phyloP scores from a whole-genome alignment of 1,140 invertebrate species.

The Drosophila nannoptera region DNA sequence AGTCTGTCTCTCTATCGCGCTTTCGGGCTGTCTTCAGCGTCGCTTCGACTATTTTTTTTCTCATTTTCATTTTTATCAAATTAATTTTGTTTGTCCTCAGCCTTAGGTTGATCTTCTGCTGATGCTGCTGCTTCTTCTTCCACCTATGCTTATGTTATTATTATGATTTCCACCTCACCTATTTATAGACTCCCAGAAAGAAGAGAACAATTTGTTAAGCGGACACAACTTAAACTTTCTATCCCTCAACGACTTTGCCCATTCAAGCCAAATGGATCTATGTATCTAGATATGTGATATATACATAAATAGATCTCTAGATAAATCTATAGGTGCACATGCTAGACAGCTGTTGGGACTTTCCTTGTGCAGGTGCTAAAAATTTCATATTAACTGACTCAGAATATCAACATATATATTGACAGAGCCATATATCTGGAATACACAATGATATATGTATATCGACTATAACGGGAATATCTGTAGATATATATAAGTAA shows the following conservation, averaged over 20 bases:
- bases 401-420: background rate
- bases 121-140: background rate
- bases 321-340: slow-evolving; percentile 39
- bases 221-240: slow-evolving; percentile 36
- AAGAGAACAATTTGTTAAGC: slow-evolving; percentile 41
- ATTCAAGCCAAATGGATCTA: slow-evolving; percentile 8
- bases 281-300: background rate
- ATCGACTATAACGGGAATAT: no score
- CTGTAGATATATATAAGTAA: no score
- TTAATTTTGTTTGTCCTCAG: slow-evolving; percentile 56
- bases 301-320: background rate
- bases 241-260: background rate
- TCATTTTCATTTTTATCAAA: slow-evolving; percentile 48
- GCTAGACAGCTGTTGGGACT: slow-evolving; percentile 44
- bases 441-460: no score
- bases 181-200: slow-evolving; percentile 52
- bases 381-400: background rate
- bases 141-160: background rate
- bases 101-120: slow-evolving; percentile 40
- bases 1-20: slow-evolving; percentile 28
- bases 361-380: slow-evolving; percentile 5
- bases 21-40: slow-evolving; percentile 1
- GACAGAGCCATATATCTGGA: background rate
- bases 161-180: slow-evolving; percentile 54
- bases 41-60: background rate